Base-by-base conservation (phyloP, 2,888 invertebrate genomes). In the Penaeus monodon region DNA sequence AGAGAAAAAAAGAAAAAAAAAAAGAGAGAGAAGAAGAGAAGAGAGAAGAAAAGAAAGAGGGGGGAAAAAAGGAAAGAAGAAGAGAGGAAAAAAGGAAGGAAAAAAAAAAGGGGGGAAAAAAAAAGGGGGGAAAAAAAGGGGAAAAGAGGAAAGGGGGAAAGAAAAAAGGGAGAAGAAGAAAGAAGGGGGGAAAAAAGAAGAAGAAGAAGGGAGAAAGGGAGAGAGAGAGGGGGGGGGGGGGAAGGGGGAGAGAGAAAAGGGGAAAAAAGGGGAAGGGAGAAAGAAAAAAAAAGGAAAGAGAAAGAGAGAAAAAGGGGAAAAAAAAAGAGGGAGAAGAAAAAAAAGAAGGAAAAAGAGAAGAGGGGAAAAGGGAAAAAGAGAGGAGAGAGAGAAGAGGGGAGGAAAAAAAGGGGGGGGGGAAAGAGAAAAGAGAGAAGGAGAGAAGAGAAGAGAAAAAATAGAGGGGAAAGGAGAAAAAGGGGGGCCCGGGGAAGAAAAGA, bases 161-260 rank as follows among this genome's bases (percentile, higher is more conserved):
- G 8, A 8, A 7, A 7, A 8, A 8, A 7, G 7, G 38, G 7
- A 7, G 7, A 7, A 44, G 8, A 44, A 0, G 7, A 7, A 8
- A 7, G 7, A 7, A 8, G 38, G 7, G 7, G 7, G 8, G 7
- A 7, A 44, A 7, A 8, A 7, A 44, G 8, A 8, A 7, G 7
- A 7, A 8, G 8, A 8, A 7, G 7, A 7, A 8, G 8, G 7
- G 38, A 8, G 8, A 8, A 38, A 74, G 33, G 29, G 29, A 73
- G 73, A 73, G 73, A 73, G 73, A 73, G 29, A 73, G 73, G 29
- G 73, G 29, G 74, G 38, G 33, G 38, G 74, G 38, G 33, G 20
- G 33, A 74, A 38, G 38, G 38, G 24, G 4, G 44, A 24, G 4
- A 24, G 27, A 24, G 4, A 24, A 17, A 24, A 74, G 38, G 38